Conservation (phyloP, 2,113 vertebrate species). For the Syrrhaptes paradoxus region DNA sequence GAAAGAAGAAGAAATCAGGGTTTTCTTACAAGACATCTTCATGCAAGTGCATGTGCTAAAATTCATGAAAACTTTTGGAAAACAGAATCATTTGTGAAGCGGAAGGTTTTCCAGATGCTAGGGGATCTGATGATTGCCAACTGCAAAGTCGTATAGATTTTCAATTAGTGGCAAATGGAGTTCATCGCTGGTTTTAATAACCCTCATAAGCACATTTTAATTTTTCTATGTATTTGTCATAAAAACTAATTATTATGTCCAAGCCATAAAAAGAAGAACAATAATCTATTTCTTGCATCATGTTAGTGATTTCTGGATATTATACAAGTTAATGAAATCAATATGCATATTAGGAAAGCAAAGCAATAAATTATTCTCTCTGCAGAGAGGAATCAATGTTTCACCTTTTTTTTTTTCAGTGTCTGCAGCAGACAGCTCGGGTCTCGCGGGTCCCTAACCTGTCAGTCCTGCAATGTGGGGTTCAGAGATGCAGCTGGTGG, state of each 20-base stretch:
- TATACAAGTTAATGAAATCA: background rate
- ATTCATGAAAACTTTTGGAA: background rate
- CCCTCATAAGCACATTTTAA: background rate
- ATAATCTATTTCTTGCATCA: background rate
- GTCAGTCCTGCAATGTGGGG: fast-evolving
- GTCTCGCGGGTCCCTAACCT: fast-evolving
- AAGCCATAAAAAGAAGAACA: conserved; percentile 24
- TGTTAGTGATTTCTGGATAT: background rate
- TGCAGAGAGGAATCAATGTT: background rate
- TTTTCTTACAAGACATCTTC: background rate
- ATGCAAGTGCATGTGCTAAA: background rate
- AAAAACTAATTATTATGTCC: conserved; percentile 15
- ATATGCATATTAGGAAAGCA: background rate
- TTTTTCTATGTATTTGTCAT: background rate
- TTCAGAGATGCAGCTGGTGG: fast-evolving
- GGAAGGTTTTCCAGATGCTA: background rate
- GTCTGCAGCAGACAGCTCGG: background rate
- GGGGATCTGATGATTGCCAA: background rate
- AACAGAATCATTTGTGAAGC: background rate
- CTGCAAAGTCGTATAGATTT: background rate
- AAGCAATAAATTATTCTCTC: background rate
- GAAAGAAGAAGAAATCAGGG: background rate
- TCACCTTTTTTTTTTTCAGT: background rate
- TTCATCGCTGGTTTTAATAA: background rate
- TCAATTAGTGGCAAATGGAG: background rate